phyloP scores from a whole-genome alignment of 2,113 vertebrate species.

The Bufo bufo region DNA sequence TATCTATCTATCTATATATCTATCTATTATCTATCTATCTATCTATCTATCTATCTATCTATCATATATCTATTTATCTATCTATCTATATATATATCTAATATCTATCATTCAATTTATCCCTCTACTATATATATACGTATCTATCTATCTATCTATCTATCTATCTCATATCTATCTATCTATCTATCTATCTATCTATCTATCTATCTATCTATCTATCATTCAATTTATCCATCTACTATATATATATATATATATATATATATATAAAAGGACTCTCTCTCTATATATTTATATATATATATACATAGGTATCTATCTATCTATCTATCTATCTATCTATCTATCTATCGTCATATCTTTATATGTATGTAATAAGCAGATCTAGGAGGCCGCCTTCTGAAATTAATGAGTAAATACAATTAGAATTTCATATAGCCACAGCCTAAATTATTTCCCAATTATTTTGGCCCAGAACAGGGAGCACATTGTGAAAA shows the following conservation, averaged over 20 bases:
- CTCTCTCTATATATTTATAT: neutral
- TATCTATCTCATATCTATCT: neutral
- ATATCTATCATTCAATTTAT: too few relatives aligned
- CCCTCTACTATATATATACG: too few relatives aligned
- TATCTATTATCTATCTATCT: neutral
- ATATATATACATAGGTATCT: neutral
- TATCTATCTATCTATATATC: neutral
- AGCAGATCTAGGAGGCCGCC: too few relatives aligned
- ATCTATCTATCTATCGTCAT: neutral
- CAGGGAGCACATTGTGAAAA: neutral
- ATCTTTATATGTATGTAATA: neutral
- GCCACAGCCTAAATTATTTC: neutral
- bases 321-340: neutral
- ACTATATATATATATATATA: neutral
- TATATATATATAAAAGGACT: neutral
- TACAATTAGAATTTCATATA: neutral
- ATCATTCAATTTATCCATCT: neutral
- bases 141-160: neutral
- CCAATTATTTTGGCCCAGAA: neutral
- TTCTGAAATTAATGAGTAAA: neutral
- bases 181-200: neutral
- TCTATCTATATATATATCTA: neutral
- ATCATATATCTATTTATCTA: neutral
- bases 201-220: neutral
- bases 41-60: neutral